Evolutionary conservation across 2,888 invertebrate genomes (phyloP).

Genomic region (Darwinula stevensoni): DNA sequence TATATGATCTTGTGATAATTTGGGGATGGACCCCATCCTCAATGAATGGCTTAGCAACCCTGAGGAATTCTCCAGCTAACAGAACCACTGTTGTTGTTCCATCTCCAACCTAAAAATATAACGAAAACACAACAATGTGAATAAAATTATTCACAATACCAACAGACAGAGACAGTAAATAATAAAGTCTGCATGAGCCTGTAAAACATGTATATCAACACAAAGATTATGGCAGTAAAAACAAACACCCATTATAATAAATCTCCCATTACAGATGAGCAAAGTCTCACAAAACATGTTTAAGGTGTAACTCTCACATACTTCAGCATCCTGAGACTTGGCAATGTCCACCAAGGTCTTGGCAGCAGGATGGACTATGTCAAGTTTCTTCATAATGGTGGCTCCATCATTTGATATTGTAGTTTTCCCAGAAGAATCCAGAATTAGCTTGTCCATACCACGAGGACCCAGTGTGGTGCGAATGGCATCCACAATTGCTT

Average conservation of each 20-base stretch:
- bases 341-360: slow-evolving; percentile 95
- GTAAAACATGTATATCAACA: too few species aligned
- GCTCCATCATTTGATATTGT: slow-evolving; percentile 99
- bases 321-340: slow-evolving; percentile 95
- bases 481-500: slow-evolving; percentile 68
- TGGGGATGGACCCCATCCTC: slow-evolving; percentile 93
- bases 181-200: too few species aligned
- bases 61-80: slow-evolving; percentile 76
- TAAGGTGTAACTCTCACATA: slow-evolving; percentile 14
- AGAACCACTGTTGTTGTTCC: slow-evolving; percentile 94
- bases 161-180: too few species aligned
- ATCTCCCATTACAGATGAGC: too few species aligned
- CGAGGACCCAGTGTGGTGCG: slow-evolving; percentile 91
- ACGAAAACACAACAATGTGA: slow-evolving; percentile 6
- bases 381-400: slow-evolving; percentile 89
- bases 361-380: slow-evolving; percentile 93
- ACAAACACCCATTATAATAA: too few species aligned
- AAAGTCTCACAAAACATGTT: not conserved
- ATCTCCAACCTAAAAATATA: slow-evolving; percentile 86
- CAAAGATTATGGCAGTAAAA: too few species aligned
- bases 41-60: slow-evolving; percentile 72
- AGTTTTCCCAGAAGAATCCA: slow-evolving; percentile 57
- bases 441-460: slow-evolving; percentile 97
- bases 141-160: slow-evolving; percentile 1
- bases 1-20: slow-evolving; percentile 60